Conservation (phyloP, 2,113 vertebrate genomes). For the Orcinus orca region DNA sequence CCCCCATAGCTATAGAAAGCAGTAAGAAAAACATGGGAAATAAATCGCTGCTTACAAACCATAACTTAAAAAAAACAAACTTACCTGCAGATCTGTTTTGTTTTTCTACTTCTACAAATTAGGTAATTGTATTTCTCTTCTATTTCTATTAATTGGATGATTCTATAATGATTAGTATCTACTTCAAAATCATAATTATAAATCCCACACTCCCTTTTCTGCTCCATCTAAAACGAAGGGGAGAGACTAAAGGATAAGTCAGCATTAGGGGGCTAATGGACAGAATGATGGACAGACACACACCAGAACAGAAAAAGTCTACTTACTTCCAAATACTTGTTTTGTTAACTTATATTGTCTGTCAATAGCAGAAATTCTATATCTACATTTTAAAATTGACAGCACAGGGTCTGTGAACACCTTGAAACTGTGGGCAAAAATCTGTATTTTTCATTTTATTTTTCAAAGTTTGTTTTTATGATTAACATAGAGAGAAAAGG, state of each 20-base stretch:
- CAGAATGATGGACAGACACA: background rate
- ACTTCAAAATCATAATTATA: constrained; percentile 12
- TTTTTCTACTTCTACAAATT: background rate
- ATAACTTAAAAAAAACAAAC: background rate
- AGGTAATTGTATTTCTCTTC: background rate
- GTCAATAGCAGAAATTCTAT: background rate
- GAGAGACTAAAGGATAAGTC: background rate
- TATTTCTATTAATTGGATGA: background rate
- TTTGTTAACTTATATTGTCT: background rate
- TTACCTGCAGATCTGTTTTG: background rate
- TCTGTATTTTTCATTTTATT: background rate
- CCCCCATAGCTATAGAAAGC: background rate
- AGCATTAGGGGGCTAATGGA: background rate
- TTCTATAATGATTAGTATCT: background rate
- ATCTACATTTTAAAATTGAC: background rate
- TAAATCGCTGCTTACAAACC: background rate
- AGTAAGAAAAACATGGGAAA: background rate
- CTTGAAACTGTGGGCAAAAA: constrained; percentile 23
- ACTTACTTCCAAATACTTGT: background rate
- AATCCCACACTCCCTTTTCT: background rate
- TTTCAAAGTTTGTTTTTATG: constrained; percentile 25
- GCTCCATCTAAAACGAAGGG: background rate
- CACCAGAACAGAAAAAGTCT: background rate
- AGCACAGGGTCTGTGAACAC: background rate
- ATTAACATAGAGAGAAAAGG: background rate